Evolutionary conservation across 2,113 vertebrate genomes (phyloP).

Genomic region (Puffinus mauretanicus): DNA sequence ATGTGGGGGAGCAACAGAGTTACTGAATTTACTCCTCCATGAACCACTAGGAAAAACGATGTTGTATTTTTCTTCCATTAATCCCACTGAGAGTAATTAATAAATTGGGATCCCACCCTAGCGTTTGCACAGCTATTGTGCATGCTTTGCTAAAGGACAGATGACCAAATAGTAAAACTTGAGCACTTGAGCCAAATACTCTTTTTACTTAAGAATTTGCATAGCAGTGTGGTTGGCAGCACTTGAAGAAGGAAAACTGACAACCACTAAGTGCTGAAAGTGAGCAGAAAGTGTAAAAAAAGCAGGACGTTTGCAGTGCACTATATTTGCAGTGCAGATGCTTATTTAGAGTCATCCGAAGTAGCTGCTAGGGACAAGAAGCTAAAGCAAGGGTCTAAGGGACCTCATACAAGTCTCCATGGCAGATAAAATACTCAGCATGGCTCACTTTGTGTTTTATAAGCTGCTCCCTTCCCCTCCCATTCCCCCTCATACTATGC

Average conservation of each 20-base stretch:
- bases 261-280: neutral
- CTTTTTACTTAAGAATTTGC: neutral
- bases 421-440: neutral
- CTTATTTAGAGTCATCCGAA: neutral
- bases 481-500: fast-evolving
- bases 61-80: neutral
- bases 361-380: neutral
- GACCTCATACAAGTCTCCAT: neutral
- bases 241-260: neutral
- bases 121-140: neutral
- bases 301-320: neutral
- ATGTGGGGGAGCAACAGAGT: neutral
- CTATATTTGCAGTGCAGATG: neutral
- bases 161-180: neutral
- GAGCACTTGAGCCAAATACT: neutral
- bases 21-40: neutral
- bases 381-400: neutral
- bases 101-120: neutral
- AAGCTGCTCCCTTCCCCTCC: neutral
- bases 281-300: neutral
- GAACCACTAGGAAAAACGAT: neutral
- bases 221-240: neutral
- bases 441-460: neutral
- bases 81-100: conserved; percentile 1
- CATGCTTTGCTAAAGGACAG: neutral